Percentiles rank a stretch among this genome's conserved stretches.
These are phyloP conservation scores for Colius striatus DNA, from an alignment of 2,113 vertebrate species.

Conservation along the genomic window DNA sequence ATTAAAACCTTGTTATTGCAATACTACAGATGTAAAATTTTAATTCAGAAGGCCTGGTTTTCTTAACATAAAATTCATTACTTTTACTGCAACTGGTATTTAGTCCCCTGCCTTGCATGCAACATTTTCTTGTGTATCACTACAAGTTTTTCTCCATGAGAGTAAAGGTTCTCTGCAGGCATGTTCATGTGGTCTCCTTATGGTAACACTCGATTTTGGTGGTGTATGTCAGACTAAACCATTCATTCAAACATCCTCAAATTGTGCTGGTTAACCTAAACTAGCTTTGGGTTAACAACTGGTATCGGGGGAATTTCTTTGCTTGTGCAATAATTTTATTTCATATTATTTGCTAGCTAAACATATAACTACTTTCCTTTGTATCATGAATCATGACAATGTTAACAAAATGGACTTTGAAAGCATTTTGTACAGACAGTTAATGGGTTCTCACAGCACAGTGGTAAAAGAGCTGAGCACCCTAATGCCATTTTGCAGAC, in stretches of 20 bases:
- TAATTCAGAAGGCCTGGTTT: not conserved
- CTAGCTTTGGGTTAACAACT: not conserved
- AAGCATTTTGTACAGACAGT: not conserved
- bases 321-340: not conserved
- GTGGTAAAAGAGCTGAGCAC: not conserved
- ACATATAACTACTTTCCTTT: not conserved
- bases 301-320: not conserved
- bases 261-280: not conserved
- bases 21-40: not conserved
- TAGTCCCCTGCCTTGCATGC: not conserved
- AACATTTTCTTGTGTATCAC: not conserved
- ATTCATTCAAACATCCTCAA: not conserved
- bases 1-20: conserved; percentile 44
- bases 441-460: not conserved
- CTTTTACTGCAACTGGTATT: not conserved
- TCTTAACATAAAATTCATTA: not conserved
- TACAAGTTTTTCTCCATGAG: not conserved
- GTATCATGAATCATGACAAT: not conserved
- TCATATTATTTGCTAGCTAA: not conserved
- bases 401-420: not conserved
- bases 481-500: not conserved
- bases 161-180: not conserved
- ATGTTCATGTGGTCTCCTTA: not conserved
- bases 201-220: not conserved
- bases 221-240: not conserved